Conservation (phyloP, 2,113 vertebrate genomes). For the Hassar affinis region DNA sequence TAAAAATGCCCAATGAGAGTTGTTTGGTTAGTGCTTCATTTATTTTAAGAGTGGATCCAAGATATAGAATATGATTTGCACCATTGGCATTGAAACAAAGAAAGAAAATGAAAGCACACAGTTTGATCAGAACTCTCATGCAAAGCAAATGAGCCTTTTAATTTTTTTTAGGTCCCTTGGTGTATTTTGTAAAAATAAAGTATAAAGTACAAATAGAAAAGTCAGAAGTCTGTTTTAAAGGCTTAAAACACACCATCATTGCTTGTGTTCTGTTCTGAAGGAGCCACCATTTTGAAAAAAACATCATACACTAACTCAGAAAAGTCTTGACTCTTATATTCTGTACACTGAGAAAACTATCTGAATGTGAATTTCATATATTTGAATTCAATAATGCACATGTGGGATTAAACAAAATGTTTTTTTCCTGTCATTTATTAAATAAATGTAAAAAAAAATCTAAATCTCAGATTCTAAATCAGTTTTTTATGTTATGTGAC, state of each 20-base stretch:
- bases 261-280: background rate
- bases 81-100: background rate
- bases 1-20: background rate
- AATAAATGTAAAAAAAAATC: no score
- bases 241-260: background rate
- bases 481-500: no score
- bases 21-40: constrained; percentile 1
- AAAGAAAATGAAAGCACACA: background rate
- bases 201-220: background rate
- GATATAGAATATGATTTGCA: background rate
- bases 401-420: background rate
- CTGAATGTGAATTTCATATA: background rate
- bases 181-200: background rate
- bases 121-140: background rate
- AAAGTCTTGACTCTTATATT: background rate
- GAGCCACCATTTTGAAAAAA: background rate
- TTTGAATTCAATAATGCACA: no score
- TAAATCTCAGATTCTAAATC: no score
- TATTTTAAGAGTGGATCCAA: background rate
- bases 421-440: no score
- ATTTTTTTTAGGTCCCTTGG: background rate
- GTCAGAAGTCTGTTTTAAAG: background rate
- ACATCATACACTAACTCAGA: background rate
- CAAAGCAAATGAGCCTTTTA: background rate
- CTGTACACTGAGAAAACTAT: background rate